Evolutionary conservation across 1,140 invertebrate genomes (phyloP).

Genomic region (Nautilus pompilius): DNA sequence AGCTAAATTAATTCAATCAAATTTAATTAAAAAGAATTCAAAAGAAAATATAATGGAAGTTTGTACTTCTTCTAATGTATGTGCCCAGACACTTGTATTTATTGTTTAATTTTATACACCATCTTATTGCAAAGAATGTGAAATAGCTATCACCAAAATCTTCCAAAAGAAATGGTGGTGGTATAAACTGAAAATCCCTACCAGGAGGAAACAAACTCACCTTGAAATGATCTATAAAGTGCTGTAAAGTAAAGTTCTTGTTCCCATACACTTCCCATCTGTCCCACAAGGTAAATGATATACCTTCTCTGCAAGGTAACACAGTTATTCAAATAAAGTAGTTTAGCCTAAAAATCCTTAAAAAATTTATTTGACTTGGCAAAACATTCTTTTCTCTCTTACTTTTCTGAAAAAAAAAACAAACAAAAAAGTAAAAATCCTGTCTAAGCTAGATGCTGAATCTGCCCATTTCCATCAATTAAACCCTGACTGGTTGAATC

Average conservation of each 20-base stretch:
- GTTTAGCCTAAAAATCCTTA: not conserved
- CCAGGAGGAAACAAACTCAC: constrained; percentile 18
- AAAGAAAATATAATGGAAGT: not conserved
- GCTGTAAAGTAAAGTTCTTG: constrained; percentile 44
- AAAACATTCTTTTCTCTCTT: too few species aligned
- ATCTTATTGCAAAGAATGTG: not conserved
- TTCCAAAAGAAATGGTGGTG: not conserved
- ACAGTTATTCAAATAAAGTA: not conserved
- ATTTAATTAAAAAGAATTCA: not conserved
- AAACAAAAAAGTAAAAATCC: too few species aligned
- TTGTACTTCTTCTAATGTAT: not conserved
- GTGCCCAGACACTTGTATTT: not conserved
- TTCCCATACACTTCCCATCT: constrained; percentile 50
- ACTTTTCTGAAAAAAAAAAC: too few species aligned
- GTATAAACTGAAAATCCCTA: not conserved
- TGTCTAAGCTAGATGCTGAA: too few species aligned
- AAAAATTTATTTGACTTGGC: too few species aligned
- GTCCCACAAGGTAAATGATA: constrained; percentile 52
- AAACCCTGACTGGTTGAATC: too few species aligned
- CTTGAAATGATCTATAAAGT: constrained; percentile 51
- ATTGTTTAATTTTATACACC: not conserved
- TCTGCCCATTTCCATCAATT: too few species aligned
- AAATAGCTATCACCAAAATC: not conserved
- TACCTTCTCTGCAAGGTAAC: constrained; percentile 37
- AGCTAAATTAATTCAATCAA: not conserved